These are phyloP conservation scores for Tethea ocularis DNA, from an alignment of 2,888 invertebrate species.

Conservation along the genomic window DNA sequence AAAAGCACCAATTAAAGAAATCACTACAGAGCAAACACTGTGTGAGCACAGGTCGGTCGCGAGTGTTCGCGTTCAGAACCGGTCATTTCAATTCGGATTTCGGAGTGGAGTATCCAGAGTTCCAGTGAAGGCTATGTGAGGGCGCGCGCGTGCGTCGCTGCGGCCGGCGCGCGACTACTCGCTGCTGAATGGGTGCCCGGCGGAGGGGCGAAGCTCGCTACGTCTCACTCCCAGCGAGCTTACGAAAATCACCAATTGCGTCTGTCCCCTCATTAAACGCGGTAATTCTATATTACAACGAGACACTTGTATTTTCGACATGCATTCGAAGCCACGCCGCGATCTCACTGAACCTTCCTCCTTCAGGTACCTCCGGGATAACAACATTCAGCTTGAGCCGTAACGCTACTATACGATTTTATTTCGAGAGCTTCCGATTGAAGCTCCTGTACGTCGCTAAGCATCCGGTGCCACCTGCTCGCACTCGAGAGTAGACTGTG, in stretches of 20 bases:
- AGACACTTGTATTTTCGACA: slow-evolving; percentile 48
- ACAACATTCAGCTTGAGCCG: slow-evolving; percentile 40
- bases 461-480: slow-evolving; percentile 82
- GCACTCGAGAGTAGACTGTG: slow-evolving; percentile 71
- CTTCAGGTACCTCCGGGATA: slow-evolving; percentile 30
- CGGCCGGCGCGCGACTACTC: slow-evolving; percentile 80
- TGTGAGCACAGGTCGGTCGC: slow-evolving; percentile 61
- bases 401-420: slow-evolving; percentile 58
- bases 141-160: slow-evolving; percentile 78
- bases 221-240: slow-evolving; percentile 77
- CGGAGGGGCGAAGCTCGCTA: slow-evolving; percentile 80
- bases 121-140: slow-evolving; percentile 51
- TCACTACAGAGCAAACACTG: slow-evolving; percentile 72
- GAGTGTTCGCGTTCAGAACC: slow-evolving; percentile 60
- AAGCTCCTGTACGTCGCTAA: slow-evolving; percentile 64
- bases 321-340: slow-evolving; percentile 30
- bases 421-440: slow-evolving; percentile 73
- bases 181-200: slow-evolving; percentile 71
- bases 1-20: slow-evolving; percentile 74
- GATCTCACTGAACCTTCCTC: slow-evolving; percentile 26
- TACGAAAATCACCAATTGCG: slow-evolving; percentile 78
- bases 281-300: slow-evolving; percentile 46
- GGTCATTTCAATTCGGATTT: slow-evolving; percentile 63
- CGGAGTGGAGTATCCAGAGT: slow-evolving; percentile 58
- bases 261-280: slow-evolving; percentile 66